Base-by-base conservation (phyloP, 2,888 invertebrate species). In the Spodoptera exigua region DNA sequence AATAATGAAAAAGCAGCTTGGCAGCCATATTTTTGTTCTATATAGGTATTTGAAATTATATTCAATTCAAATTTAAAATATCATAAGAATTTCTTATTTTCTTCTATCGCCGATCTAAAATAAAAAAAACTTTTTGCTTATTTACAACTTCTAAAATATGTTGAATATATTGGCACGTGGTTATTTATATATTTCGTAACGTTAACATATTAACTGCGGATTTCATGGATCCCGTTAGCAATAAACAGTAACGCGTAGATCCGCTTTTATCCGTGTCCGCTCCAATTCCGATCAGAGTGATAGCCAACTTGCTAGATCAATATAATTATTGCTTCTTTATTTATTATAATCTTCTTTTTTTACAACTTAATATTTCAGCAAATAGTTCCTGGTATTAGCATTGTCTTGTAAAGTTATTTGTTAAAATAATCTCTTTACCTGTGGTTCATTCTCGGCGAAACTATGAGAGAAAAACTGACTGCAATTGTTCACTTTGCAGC, bases 381-480 rank as follows among this genome's bases (percentile, higher is more conserved):
- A 4, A 51, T 40, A 56, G 1, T 55, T 43, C 35, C n/a, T 32
- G 9, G 35, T 41, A 54, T 10, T 47, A 13, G 17, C 17, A 43
- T 56, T 53, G 21, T 58, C 27, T 13, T 2, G 27, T 5, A 2
- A 44, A 59, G 17, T 47, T 73, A 70, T 70, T 62, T 70, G 57
- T 59, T 62, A 49, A 40, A 61, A 51, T 75, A 75, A 70, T 75
- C 70, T 56, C 56, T 67, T 59, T 75, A 75, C 76, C 76, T 75
- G 76, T 35, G 9, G 59, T 10, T 59, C 62, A 45, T 55, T 27
- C 7, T 27, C 4, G 5, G 27, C 9, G 9, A 27, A 27, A 27
- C 5, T 27, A 27, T 27, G 27, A 27, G 7, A 27, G 27, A 27
- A 27, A n/a, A n/a, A n/a, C n/a, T 44, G 47, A 54, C 21, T 34